phyloP scores from a whole-genome alignment of 2,797 vertebrate species.

The Pipistrellus kuhlii region DNA sequence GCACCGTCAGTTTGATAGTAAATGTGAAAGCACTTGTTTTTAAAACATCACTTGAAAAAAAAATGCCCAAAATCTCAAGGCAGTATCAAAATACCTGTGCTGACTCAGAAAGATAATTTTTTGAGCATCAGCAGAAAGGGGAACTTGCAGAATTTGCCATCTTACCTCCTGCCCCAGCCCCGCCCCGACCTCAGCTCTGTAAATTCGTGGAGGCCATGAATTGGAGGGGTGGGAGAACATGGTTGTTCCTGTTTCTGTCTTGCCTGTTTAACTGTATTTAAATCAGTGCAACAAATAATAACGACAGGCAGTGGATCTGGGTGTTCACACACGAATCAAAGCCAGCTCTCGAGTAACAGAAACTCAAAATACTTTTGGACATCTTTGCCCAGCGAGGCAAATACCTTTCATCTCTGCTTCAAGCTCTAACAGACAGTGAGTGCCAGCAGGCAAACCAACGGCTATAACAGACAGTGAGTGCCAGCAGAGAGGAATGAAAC shows the following conservation, averaged over 20 bases:
- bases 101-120: conserved; percentile 82
- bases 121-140: conserved; percentile 78
- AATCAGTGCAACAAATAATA: background rate
- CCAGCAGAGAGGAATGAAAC: background rate
- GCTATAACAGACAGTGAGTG: background rate
- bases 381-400: too few species aligned
- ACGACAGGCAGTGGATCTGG: background rate
- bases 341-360: background rate
- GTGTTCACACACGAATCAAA: conserved; percentile 6
- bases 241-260: conserved; percentile 5
- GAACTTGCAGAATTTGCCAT: conserved; percentile 73
- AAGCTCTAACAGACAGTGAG: too few species aligned
- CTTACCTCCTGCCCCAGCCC: conserved; percentile 48
- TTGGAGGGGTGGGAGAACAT: background rate
- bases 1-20: conserved; percentile 9
- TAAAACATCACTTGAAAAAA: conserved; percentile 61
- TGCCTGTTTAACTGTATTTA: background rate
- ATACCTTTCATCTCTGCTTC: too few species aligned
- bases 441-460: background rate
- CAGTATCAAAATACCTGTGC: conserved; percentile 82
- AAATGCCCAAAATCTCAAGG: conserved; percentile 67
- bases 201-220: background rate
- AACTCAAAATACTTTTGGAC: too few species aligned
- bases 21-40: conserved; percentile 80
- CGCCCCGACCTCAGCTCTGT: conserved; percentile 18